Percentiles rank a stretch among this genome's conserved stretches.
These are phyloP conservation scores for Bambusicola thoracicus DNA, from an alignment of 2,113 vertebrate species.

Conservation along the genomic window DNA sequence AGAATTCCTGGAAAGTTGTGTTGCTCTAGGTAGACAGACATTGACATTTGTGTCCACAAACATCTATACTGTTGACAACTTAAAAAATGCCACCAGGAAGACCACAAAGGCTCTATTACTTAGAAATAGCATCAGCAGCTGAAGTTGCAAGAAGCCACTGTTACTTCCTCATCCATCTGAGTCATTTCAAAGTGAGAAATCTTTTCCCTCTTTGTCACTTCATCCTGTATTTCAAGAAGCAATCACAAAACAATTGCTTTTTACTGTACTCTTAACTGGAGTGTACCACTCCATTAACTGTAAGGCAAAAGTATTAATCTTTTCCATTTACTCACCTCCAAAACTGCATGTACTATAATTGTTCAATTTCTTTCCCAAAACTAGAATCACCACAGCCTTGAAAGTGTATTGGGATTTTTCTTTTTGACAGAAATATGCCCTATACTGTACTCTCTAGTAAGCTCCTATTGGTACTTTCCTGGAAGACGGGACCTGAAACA, in stretches of 20 bases:
- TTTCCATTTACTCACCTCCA: background rate
- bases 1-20: background rate
- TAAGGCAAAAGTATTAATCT: background rate
- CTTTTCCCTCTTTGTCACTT: background rate
- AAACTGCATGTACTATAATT: conserved; percentile 41
- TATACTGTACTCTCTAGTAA: conserved; percentile 29
- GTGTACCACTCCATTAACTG: background rate
- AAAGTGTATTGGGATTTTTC: conserved; percentile 39
- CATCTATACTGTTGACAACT: background rate
- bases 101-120: background rate
- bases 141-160: background rate
- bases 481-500: conserved; percentile 47
- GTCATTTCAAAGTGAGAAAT: background rate
- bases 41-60: background rate
- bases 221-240: background rate
- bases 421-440: conserved; percentile 58
- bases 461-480: conserved; percentile 47
- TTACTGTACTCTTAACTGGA: background rate
- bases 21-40: background rate
- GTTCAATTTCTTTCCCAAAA: conserved; percentile 39
- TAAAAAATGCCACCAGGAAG: background rate
- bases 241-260: background rate
- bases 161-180: background rate
- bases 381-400: background rate
- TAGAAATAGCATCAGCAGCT: background rate